Evolutionary conservation across 2,797 vertebrate genomes (phyloP), one percentile per base, ranked within the genome.

Genomic region (Phalloptychus januarius): DNA sequence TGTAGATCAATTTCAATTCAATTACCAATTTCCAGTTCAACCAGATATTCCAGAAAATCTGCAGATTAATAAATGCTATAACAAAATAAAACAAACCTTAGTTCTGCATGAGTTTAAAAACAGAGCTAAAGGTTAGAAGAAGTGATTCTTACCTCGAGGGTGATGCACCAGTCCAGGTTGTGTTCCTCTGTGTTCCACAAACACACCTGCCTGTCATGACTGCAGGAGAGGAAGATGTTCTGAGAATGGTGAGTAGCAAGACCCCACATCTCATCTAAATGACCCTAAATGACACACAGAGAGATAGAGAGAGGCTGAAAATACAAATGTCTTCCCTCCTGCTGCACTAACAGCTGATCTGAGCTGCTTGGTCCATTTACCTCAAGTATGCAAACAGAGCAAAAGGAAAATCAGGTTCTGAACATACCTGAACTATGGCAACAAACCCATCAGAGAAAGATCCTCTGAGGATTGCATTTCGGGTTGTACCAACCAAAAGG

Each of bases 221-320:
- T 97, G 7, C 97, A 98, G 79, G 96, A 97, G 69, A 98, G 92
- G 90, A 98, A 98, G 38, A 95, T 90, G 91, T 95, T 96, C 82
- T 93, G 94, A 13, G 92, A 94, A 0, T 96, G 97, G 80, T 98
- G 97, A 0, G 97, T 97, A 38, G 97, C 96, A 87, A 98, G 86
- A 0, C 97, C 97, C 97, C 97, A 98, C 90, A 98, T 96, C 90
- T 98, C 97, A 67, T 98, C 97, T 0, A 97, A 96, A 83, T 98
- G 97, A 11, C 97, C 97, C 97, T 98, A n/a, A n/a, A n/a, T n/a
- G 81, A 72, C 28, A 84, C 71, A 72, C 31, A 72, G 3, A 7
- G n/a, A 40, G 82, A 69, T 2, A 31, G 31, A 18, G 54, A 31
- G 1, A 15, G 28, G 28, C 28, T 33, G 28, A 61, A 33, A 25